These are phyloP conservation scores for Orthosia gothica DNA, from an alignment of 2,888 invertebrate genomes.

Conservation along the genomic window DNA sequence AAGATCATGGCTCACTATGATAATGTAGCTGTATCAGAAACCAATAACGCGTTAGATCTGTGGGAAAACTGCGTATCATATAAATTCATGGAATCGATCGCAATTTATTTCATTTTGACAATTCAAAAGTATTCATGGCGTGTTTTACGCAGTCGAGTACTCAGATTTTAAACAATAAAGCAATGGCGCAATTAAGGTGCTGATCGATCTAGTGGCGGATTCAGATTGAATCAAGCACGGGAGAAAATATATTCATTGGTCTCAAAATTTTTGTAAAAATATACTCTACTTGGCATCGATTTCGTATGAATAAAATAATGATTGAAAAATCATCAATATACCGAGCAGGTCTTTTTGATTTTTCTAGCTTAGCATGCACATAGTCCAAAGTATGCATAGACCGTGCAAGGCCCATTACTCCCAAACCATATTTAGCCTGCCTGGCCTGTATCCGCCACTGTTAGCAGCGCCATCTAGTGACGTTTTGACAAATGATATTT, in stretches of 20 bases:
- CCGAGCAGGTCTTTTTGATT: neutral
- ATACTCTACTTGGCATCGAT: constrained; percentile 22
- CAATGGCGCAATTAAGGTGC: too few species aligned
- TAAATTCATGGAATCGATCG: too few species aligned
- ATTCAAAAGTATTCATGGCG: too few species aligned
- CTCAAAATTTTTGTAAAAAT: constrained; percentile 2
- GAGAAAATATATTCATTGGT: neutral
- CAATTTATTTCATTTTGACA: too few species aligned
- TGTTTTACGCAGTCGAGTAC: too few species aligned
- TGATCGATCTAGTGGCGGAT: constrained; percentile 42
- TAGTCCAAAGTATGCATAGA: constrained; percentile 25
- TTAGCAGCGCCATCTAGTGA: constrained; percentile 20
- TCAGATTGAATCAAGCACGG: constrained; percentile 13
- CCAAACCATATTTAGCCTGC: constrained; percentile 32
- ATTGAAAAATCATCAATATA: constrained; percentile 9
- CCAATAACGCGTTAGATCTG: constrained; percentile 16
- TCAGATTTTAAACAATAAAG: too few species aligned
- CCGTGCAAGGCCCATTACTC: constrained; percentile 31
- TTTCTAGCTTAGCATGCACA: constrained; percentile 33
- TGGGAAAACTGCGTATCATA: too few species aligned
- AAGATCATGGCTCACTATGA: constrained; percentile 9
- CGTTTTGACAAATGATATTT: constrained; percentile 15
- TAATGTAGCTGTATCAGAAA: constrained; percentile 46
- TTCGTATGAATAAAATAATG: neutral
- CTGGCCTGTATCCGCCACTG: constrained; percentile 46